phyloP scores from a whole-genome alignment of 2,888 invertebrate species.

The Labia minor region DNA sequence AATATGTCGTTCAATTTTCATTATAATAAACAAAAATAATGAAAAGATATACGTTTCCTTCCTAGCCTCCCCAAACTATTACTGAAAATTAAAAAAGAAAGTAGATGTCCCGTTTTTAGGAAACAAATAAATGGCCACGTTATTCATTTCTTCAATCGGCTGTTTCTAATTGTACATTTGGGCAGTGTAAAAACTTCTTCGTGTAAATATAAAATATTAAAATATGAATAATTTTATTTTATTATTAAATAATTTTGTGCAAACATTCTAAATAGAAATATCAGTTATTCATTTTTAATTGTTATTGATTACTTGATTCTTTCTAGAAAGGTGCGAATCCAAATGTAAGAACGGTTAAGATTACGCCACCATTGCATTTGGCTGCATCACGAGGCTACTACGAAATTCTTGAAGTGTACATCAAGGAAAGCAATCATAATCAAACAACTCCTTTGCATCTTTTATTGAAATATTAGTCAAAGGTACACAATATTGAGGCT shows the following conservation, averaged over 20 bases:
- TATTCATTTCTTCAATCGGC: conserved; percentile 49
- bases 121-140: too few relatives aligned
- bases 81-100: too few relatives aligned
- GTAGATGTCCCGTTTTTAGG: too few relatives aligned
- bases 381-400: conserved; percentile 21
- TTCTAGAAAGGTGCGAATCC: conserved; percentile 28
- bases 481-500: neutral
- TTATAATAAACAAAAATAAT: too few relatives aligned
- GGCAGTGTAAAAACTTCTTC: conserved; percentile 35
- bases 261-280: too few relatives aligned
- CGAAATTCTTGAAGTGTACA: conserved; percentile 22
- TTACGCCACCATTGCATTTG: conserved; percentile 15
- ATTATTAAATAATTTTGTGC: too few relatives aligned
- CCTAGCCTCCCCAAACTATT: too few relatives aligned
- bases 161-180: conserved; percentile 42
- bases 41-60: too few relatives aligned
- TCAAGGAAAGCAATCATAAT: conserved; percentile 16
- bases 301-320: neutral
- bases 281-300: neutral
- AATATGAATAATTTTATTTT: too few relatives aligned
- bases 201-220: neutral
- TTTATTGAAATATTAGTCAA: neutral
- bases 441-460: conserved; percentile 26
- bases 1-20: too few relatives aligned
- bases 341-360: conserved; percentile 25